A percentile compares a stretch with the other conserved stretches of the same genome.
phyloP scores from a whole-genome alignment of 2,888 invertebrate species.

The Euphydryas editha region DNA sequence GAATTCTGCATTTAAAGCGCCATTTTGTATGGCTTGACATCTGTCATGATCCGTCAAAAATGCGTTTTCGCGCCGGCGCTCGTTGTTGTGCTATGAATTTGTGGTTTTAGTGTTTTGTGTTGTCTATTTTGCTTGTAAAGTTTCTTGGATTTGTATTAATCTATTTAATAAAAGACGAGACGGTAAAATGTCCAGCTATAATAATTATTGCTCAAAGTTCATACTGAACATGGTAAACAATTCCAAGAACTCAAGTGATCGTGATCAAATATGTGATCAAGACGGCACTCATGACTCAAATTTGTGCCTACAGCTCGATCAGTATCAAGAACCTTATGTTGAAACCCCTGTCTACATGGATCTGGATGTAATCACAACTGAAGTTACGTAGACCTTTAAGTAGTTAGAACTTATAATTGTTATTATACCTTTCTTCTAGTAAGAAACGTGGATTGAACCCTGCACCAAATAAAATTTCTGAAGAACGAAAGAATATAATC shows the following conservation, averaged over 20 bases:
- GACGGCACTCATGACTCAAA: not conserved
- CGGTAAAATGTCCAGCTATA: conserved; percentile 14
- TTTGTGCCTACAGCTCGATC: conserved; percentile 2
- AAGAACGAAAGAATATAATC: conserved; percentile 9
- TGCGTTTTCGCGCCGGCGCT: conserved; percentile 1
- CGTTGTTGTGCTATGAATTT: not conserved
- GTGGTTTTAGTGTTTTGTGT: too few species aligned
- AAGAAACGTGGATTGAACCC: conserved; percentile 14
- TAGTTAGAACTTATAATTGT: not conserved
- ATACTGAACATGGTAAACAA: conserved; percentile 6
- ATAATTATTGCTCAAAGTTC: conserved; percentile 16
- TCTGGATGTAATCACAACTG: conserved; percentile 5
- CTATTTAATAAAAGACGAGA: conserved; percentile 13
- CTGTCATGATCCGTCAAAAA: conserved; percentile 2
- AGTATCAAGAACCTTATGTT: not conserved
- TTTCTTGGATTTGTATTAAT: conserved; percentile 17
- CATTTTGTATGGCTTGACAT: conserved; percentile 5
- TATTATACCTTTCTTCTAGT: not conserved
- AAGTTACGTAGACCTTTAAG: not conserved
- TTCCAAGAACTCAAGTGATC: conserved; percentile 2
- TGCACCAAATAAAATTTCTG: conserved; percentile 22
- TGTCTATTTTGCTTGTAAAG: not conserved
- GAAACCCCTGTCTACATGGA: conserved; percentile 7
- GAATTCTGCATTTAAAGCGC: conserved; percentile 1
- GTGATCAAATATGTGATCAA: conserved; percentile 4